These are phyloP conservation scores for Drosophila hamatofila DNA, from an alignment of 2,888 invertebrate species.

Conservation along the genomic window DNA sequence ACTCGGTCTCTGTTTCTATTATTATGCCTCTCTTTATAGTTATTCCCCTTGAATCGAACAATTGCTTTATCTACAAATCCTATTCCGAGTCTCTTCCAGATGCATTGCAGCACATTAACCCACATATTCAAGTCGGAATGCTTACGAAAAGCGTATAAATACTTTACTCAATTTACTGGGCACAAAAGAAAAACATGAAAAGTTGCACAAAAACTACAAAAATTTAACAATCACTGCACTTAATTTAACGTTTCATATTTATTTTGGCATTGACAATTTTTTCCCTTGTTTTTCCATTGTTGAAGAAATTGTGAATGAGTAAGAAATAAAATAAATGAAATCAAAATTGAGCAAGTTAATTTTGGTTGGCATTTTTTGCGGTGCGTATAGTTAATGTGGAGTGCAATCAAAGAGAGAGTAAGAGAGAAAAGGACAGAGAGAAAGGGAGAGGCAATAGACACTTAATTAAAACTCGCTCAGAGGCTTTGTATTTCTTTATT, in stretches of 20 bases:
- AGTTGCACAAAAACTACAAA: slow-evolving; percentile 30
- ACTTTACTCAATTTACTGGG: slow-evolving; percentile 36
- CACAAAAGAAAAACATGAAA: slow-evolving; percentile 44
- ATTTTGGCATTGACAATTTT: slow-evolving; percentile 74
- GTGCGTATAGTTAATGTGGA: slow-evolving; percentile 18
- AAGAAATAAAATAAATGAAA: slow-evolving; percentile 36
- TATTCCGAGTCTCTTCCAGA: slow-evolving; percentile 7
- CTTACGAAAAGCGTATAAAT: slow-evolving; percentile 8
- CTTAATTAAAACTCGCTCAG: slow-evolving; percentile 58
- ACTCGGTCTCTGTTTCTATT: not conserved
- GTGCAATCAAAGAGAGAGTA: slow-evolving; percentile 9
- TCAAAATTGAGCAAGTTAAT: slow-evolving; percentile 50
- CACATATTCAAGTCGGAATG: slow-evolving; percentile 15
- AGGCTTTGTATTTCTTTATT: slow-evolving; percentile 17
- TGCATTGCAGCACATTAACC: slow-evolving; percentile 28
- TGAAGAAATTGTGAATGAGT: slow-evolving; percentile 57
- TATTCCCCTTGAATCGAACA: not conserved
- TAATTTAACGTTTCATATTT: slow-evolving; percentile 60
- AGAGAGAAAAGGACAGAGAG: not conserved
- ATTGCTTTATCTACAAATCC: slow-evolving; percentile 4
- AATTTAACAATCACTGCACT: slow-evolving; percentile 62
- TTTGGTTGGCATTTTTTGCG: slow-evolving; percentile 15
- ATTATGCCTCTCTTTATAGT: not conserved
- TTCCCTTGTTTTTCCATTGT: slow-evolving; percentile 48
- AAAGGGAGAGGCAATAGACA: slow-evolving; percentile 11